Evolutionary conservation across 2,888 invertebrate genomes (phyloP).

Genomic region (Oegoconia quadripuncta): DNA sequence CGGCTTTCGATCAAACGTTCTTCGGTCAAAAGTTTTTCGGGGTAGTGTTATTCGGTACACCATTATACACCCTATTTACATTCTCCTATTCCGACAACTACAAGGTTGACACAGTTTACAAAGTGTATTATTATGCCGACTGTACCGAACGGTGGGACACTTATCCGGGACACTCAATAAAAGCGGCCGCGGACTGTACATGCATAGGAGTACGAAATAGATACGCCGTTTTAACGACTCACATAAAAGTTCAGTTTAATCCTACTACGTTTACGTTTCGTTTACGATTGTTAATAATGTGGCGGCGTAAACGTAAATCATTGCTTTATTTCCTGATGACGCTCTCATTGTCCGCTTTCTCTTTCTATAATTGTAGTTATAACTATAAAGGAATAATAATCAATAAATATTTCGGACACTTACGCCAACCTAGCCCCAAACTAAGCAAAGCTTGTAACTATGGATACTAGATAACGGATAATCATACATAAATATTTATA

Average conservation of each 20-base stretch:
- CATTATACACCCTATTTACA: too few species aligned
- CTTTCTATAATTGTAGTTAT: background rate
- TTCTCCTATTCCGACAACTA: too few species aligned
- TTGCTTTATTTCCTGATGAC: background rate
- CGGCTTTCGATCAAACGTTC: too few species aligned
- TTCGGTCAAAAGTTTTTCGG: too few species aligned
- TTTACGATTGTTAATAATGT: slow-evolving; percentile 19
- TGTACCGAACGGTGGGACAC: background rate
- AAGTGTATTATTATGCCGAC: too few species aligned
- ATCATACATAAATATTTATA: too few species aligned
- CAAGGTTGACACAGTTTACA: too few species aligned
- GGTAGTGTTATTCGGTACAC: too few species aligned
- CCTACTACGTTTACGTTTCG: slow-evolving; percentile 1
- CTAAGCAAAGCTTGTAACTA: too few species aligned
- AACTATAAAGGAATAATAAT: background rate
- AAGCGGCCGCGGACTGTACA: background rate
- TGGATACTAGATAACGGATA: too few species aligned
- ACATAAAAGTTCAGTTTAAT: slow-evolving; percentile 23
- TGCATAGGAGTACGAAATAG: slow-evolving; percentile 2
- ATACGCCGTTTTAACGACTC: slow-evolving; percentile 21
- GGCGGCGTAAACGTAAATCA: slow-evolving; percentile 1
- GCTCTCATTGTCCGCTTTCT: background rate
- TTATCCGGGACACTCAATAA: background rate
- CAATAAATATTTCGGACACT: too few species aligned
- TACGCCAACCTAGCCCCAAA: too few species aligned